phyloP scores from a whole-genome alignment of 1,140 invertebrate genomes.

The Drosophila kikkawai region DNA sequence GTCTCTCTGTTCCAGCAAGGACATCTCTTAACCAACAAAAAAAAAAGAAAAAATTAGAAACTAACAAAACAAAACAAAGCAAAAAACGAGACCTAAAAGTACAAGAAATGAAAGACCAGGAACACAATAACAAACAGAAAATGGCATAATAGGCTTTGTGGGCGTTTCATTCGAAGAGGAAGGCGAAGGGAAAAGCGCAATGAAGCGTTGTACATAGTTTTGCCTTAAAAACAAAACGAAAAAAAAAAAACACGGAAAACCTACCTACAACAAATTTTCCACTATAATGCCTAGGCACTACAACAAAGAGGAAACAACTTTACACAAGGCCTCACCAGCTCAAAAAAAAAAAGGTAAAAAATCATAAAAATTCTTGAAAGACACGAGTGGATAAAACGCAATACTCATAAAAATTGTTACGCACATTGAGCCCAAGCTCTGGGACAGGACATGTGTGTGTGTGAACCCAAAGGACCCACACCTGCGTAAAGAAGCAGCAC shows the following conservation, averaged over 20 bases:
- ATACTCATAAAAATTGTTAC: constrained; percentile 80
- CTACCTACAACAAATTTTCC: constrained; percentile 46
- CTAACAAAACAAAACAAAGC: constrained; percentile 2
- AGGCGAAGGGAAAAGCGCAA: constrained; percentile 58
- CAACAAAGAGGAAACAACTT: constrained; percentile 51
- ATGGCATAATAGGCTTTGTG: constrained; percentile 53
- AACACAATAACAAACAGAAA: constrained; percentile 70
- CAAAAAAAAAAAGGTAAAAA: constrained; percentile 67
- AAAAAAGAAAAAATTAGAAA: neutral
- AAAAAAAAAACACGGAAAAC: constrained; percentile 13
- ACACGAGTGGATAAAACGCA: constrained; percentile 58
- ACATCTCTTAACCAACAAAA: constrained; percentile 21
- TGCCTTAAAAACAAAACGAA: constrained; percentile 30
- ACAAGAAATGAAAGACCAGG: constrained; percentile 19
- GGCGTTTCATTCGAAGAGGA: constrained; percentile 33
- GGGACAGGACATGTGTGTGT: constrained; percentile 41
- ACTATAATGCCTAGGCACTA: constrained; percentile 55
- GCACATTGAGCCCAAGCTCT: constrained; percentile 67
- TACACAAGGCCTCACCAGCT: constrained; percentile 8
- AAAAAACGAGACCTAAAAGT: constrained; percentile 11
- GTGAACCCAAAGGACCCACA: constrained; percentile 41
- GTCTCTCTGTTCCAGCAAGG: constrained; percentile 8
- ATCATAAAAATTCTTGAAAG: constrained; percentile 67
- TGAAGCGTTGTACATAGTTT: constrained; percentile 72
- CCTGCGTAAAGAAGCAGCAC: constrained; percentile 35